A percentile compares a stretch with the other conserved stretches of the same genome.
Evolutionary conservation across 2,797 vertebrate genomes (phyloP).

Genomic region (Taenioides sp.): DNA sequence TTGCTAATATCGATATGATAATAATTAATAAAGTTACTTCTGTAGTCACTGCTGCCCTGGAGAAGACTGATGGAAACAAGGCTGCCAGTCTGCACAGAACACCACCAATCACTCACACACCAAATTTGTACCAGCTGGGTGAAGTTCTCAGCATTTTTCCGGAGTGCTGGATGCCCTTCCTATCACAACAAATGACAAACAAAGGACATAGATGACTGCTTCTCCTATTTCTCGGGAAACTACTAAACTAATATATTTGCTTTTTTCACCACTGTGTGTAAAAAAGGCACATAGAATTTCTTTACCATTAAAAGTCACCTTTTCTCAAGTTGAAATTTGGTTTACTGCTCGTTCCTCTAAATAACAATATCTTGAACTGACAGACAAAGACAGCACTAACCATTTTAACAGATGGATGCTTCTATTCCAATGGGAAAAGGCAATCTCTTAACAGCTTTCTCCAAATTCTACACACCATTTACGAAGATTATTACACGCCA

Average conservation of each 20-base stretch:
- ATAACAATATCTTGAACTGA: background rate
- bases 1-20: no score
- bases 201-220: background rate
- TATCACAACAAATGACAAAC: background rate
- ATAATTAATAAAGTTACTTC: no score
- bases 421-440: conserved; percentile 20
- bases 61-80: no score
- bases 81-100: no score
- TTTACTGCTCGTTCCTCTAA: background rate
- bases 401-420: conserved; percentile 44
- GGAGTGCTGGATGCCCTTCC: background rate
- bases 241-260: no score
- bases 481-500: conserved; percentile 17
- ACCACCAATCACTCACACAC: no score
- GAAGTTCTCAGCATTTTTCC: background rate
- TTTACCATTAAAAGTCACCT: background rate
- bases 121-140: no score
- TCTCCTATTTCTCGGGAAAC: background rate
- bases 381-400: background rate
- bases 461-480: conserved; percentile 36
- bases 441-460: conserved; percentile 24
- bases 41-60: no score
- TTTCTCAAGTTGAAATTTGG: background rate
- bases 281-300: background rate
- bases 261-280: background rate